Base-by-base conservation (phyloP, 1,140 invertebrate species). In the Drosophila prosaltans region DNA sequence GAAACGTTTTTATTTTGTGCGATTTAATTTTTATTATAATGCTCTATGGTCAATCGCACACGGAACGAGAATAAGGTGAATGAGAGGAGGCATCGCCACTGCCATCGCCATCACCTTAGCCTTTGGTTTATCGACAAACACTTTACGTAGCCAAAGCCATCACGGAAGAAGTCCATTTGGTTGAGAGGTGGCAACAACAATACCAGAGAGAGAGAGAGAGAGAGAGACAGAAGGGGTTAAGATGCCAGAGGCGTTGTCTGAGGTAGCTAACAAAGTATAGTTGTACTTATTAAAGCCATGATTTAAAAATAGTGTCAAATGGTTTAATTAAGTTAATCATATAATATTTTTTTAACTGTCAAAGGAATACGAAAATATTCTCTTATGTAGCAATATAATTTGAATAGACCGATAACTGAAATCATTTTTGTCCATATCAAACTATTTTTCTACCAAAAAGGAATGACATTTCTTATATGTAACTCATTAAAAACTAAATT, bases 1-100 rank as follows among this genome's bases (percentile, higher is more conserved):
- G 39, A 64, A 81, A 81, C 83, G 72, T 86, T 86, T 88, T 86
- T 86, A 86, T 85, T 81, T 86, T 82, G 69, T 71, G 79, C 83
- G 83, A 88, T 86, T 88, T 86, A 83, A 80, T 86, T 89, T 88
- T 88, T 86, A 88, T 86, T 86, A 89, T 86, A 80, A 63, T 80
- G 73, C 83, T 72, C 80, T 70, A 77, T 73, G 83, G 80, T 88
- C 79, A 86, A 86, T 86, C 80, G 82, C 63, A 59, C 81, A 69
- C 65, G 64, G 45, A 51, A 51, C 45, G 45, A 51, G 45, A 51
- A 51, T 51, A 24, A 51, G 45, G 21, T 26, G 45, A 26, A 9
- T 2, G 3, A 24, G 45, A 48, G 45, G 45, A 51, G 45, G 8
- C 45, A 51, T 51, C 45, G 45, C 21, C 39, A 40, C 11, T 1